Evolutionary conservation across 1,140 invertebrate species (phyloP).

Genomic region (Euura saliciscinereae): DNA sequence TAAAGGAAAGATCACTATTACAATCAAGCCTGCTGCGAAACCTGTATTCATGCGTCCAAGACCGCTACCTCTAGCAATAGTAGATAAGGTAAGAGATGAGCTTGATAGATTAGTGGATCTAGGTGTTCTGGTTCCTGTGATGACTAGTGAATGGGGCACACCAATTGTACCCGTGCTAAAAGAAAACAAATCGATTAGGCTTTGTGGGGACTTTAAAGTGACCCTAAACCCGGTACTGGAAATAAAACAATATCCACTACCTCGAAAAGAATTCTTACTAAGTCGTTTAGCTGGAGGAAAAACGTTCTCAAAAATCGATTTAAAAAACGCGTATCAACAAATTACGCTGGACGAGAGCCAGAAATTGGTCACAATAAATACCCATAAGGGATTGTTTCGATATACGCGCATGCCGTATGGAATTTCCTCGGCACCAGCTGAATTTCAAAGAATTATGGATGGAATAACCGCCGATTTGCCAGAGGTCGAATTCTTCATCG

Average conservation of each 20-base stretch:
- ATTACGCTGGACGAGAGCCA: slow-evolving; percentile 32
- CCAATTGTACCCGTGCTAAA: slow-evolving; percentile 47
- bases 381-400: slow-evolving; percentile 38
- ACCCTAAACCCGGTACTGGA: slow-evolving; percentile 20
- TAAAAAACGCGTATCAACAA: slow-evolving; percentile 15
- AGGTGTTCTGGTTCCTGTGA: slow-evolving; percentile 6
- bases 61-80: slow-evolving; percentile 13
- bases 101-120: slow-evolving; percentile 10
- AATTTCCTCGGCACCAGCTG: slow-evolving; percentile 33
- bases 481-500: slow-evolving; percentile 26
- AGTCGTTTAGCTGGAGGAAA: not conserved
- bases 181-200: slow-evolving; percentile 25
- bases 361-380: slow-evolving; percentile 41
- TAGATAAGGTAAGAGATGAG: slow-evolving; percentile 13
- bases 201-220: slow-evolving; percentile 36
- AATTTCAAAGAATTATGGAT: slow-evolving; percentile 27
- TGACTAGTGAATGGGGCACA: slow-evolving; percentile 28
- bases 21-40: slow-evolving; percentile 8
- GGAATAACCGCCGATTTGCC: slow-evolving; percentile 17
- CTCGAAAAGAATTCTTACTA: slow-evolving; percentile 16
- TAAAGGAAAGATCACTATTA: slow-evolving; percentile 12
- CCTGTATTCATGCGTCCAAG: slow-evolving; percentile 7
- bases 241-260: slow-evolving; percentile 14
- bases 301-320: slow-evolving; percentile 13
- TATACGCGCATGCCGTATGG: slow-evolving; percentile 44